Evolutionary conservation across 2,113 vertebrate species (phyloP).

Genomic region (Pterophyllum scalare): DNA sequence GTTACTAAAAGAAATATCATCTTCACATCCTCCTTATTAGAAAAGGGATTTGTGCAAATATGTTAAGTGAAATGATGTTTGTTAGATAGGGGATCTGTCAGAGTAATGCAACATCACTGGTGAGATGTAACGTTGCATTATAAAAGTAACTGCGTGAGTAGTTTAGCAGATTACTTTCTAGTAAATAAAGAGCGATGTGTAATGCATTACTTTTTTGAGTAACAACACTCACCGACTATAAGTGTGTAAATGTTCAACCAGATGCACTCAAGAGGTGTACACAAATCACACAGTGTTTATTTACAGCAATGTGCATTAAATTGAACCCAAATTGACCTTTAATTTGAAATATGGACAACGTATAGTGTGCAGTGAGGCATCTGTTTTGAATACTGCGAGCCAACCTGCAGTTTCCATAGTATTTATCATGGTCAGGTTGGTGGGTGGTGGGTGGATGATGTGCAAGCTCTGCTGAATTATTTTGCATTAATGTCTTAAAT

Average conservation of each 20-base stretch:
- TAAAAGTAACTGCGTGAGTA: neutral
- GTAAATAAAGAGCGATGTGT: neutral
- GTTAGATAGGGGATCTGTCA: neutral
- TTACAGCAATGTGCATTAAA: neutral
- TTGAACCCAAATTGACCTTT: neutral
- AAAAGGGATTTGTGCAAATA: neutral
- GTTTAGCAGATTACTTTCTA: neutral
- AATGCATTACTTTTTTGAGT: neutral
- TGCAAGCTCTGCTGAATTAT: neutral
- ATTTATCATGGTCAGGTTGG: neutral
- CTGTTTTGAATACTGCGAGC: neutral
- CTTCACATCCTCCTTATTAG: neutral
- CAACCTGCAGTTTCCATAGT: neutral
- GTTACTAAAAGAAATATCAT: rapidly evolving
- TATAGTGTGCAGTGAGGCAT: neutral
- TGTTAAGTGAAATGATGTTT: neutral
- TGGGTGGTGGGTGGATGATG: conserved; percentile 1
- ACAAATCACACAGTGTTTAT: neutral
- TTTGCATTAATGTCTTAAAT: conserved; percentile 30
- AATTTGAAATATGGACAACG: conserved; percentile 2
- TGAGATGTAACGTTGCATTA: neutral
- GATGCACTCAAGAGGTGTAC: neutral
- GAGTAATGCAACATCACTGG: neutral
- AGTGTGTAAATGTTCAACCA: neutral
- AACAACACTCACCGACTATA: neutral